Evolutionary conservation across 92 coral and sea anemone genomes (phyloP).

Genomic region (Zoanthus gigantus): DNA sequence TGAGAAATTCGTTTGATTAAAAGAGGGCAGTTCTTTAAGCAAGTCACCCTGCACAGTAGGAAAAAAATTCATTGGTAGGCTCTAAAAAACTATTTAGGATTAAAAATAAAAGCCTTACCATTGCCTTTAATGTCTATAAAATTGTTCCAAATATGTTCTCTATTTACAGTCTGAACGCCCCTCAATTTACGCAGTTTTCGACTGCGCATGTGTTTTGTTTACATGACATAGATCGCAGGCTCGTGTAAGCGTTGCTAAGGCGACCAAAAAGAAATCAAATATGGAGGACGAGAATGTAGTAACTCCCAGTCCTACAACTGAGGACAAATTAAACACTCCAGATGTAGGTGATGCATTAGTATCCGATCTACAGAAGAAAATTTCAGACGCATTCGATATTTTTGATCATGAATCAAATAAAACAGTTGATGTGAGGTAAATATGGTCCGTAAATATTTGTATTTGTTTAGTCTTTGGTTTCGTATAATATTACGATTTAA

Average conservation of each 20-base stretch:
- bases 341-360: constrained; percentile 88
- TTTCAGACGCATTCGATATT: constrained; percentile 94
- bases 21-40: constrained; percentile 95
- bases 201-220: constrained; percentile 14
- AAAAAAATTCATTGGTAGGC: not conserved
- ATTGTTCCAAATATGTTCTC: constrained; percentile 18
- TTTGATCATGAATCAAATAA: constrained; percentile 99
- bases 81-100: not conserved
- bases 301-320: constrained; percentile 47
- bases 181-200: constrained; percentile 8
- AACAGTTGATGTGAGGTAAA: constrained; percentile 99
- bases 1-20: constrained; percentile 93
- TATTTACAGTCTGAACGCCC: constrained; percentile 41
- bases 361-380: constrained; percentile 90
- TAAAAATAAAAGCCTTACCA: constrained; percentile 20
- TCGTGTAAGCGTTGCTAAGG: constrained; percentile 36
- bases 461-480: no score
- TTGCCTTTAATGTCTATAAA: constrained; percentile 6
- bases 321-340: constrained; percentile 64
- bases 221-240: not conserved
- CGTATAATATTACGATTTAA: no score
- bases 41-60: constrained; percentile 81
- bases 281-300: constrained; percentile 84
- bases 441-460: no score
- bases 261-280: constrained; percentile 55